phyloP scores from a whole-genome alignment of 2,113 vertebrate genomes.

The Trematomus loennbergii region DNA sequence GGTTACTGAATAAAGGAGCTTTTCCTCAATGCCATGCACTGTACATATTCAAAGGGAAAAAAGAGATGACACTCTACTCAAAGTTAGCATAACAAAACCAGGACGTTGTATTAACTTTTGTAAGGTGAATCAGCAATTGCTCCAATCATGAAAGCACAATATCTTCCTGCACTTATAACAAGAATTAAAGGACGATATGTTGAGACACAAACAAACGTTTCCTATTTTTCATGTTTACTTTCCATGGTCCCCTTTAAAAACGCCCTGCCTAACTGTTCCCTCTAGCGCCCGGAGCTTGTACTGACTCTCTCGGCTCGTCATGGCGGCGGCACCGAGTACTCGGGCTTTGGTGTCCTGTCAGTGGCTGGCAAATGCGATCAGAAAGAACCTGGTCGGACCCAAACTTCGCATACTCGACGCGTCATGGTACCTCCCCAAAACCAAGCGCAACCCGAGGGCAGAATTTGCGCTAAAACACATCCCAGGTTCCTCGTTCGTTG shows the following conservation, averaged over 20 bases:
- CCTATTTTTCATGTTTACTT: not conserved
- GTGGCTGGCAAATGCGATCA: slow-evolving; percentile 90
- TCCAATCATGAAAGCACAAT: not conserved
- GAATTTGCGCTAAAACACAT: slow-evolving; percentile 91
- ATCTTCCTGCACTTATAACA: not conserved
- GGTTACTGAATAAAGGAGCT: slow-evolving; percentile 1
- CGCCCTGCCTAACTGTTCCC: not conserved
- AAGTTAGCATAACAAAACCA: not conserved
- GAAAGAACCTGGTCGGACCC: slow-evolving; percentile 79
- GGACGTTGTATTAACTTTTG: slow-evolving; percentile 15
- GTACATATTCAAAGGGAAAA: not conserved
- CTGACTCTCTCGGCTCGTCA: slow-evolving; percentile 47
- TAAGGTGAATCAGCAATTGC: not conserved
- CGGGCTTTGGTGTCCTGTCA: slow-evolving; percentile 88
- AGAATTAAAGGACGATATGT: not conserved
- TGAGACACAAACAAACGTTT: not conserved
- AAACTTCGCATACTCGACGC: slow-evolving; percentile 88
- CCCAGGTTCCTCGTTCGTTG: slow-evolving; percentile 89
- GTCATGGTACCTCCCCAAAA: slow-evolving; percentile 92
- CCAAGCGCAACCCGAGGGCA: slow-evolving; percentile 82
- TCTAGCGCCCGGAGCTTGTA: slow-evolving; percentile 4
- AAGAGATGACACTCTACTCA: not conserved
- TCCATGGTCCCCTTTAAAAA: not conserved
- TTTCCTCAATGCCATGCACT: not conserved
- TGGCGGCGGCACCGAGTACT: slow-evolving; percentile 83